Evolutionary conservation across 2,113 vertebrate species (phyloP), one percentile per base, ranked within the genome.

Genomic region (Triplophysa siluroides): DNA sequence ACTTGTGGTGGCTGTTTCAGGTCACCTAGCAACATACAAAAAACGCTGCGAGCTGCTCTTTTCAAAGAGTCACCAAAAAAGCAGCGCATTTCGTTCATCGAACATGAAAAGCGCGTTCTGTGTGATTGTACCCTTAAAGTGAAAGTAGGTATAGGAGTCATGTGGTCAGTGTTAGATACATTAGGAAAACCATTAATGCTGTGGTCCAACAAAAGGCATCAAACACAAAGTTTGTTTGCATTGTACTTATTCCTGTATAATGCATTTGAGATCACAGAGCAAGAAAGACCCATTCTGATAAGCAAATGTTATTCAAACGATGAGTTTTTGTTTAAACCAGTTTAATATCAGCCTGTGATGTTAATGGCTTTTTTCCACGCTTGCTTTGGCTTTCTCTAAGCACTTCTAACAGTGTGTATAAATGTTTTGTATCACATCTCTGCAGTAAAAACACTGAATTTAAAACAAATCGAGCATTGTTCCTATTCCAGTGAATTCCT

Each of bases 141-240:
- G 71, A 66, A 24, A 24, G 52, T 67, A 67, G 69, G 71, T 76
- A 38, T 38, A 71, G 58, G 24, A 76, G 71, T 61, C 24, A 8
- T 52, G 70, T 33, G 64, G 64, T 76, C 70, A 18, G 33, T 75
- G 56, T 69, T 26, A 26, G 47, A 69, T 43, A 71, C 58, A 77
- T 77, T 71, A 80, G 66, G 8, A 7, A 71, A 70, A 61, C 70
- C 70, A 69, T 79, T 83, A 83, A 29, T 23, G 41, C 26, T 5
- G 62, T 52, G n/a, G 23, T 41, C 6, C 60, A 71, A 3, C 18
- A 60, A 8, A 64, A 14, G 13, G 19, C 43, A 62, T 65, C 62
- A 38, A 69, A 38, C 54, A 63, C n/a, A 50, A 18, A 52, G 60
- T 33, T 69, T 24, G 16, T 41, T 56, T 16, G 41, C 8, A 43